Evolutionary conservation across 1,140 invertebrate genomes (phyloP).

Genomic region (Heliconius nattereri): DNA sequence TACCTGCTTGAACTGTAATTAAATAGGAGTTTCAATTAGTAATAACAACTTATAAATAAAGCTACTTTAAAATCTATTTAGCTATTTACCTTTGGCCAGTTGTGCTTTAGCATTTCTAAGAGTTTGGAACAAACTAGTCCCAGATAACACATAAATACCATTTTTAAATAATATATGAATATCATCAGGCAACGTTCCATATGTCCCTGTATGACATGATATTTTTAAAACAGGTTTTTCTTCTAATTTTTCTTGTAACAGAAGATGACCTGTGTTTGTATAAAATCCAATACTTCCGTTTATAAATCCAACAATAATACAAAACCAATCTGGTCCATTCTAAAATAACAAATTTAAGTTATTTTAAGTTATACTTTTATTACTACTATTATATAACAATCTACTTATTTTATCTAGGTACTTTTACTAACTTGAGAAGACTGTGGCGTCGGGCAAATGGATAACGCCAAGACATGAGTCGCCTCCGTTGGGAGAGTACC

Average conservation of each 20-base stretch:
- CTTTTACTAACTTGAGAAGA: constrained; percentile 82
- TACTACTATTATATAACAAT: too few species aligned
- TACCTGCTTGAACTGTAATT: constrained; percentile 86
- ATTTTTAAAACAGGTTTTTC: constrained; percentile 89
- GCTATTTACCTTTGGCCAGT: constrained; percentile 86
- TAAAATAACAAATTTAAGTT: constrained; percentile 43
- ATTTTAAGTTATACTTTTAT: too few species aligned
- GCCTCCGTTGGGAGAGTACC: constrained; percentile 78
- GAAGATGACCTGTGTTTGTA: constrained; percentile 91
- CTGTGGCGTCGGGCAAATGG: constrained; percentile 83
- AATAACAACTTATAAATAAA: not conserved
- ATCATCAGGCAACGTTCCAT: constrained; percentile 88
- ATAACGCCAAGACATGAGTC: constrained; percentile 76
- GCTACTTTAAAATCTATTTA: not conserved
- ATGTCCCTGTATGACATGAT: constrained; percentile 89
- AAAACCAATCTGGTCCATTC: constrained; percentile 95
- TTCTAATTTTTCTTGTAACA: constrained; percentile 93
- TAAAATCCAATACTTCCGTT: constrained; percentile 94
- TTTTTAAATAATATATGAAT: constrained; percentile 89
- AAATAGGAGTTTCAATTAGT: not conserved
- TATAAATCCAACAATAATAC: constrained; percentile 92
- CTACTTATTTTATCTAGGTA: too few species aligned
- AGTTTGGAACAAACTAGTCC: constrained; percentile 91
- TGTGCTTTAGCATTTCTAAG: constrained; percentile 90
- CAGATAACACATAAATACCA: constrained; percentile 91